Conservation (phyloP, 1,140 invertebrate species). For the Hyles vespertilio region DNA sequence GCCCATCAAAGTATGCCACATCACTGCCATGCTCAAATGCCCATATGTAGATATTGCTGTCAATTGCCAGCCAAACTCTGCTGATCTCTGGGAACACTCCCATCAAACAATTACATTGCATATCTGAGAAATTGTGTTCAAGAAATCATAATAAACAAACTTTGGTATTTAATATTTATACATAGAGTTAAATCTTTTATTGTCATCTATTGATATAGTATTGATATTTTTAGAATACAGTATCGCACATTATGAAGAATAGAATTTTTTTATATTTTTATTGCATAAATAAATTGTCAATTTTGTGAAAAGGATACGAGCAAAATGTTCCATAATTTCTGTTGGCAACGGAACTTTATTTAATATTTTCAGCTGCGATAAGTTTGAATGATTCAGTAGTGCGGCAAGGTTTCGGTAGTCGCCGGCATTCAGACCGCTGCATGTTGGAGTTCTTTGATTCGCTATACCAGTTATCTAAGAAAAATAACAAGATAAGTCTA, state of each 20-base stretch:
- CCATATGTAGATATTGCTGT: conserved; percentile 98
- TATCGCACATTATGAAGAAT: neutral
- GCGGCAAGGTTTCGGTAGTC: conserved; percentile 90
- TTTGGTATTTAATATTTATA: too few species aligned
- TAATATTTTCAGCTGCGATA: conserved; percentile 87
- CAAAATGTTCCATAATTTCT: conserved; percentile 95
- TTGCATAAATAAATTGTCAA: neutral
- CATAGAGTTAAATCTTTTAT: neutral
- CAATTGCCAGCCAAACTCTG: conserved; percentile 97
- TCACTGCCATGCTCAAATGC: conserved; percentile 93
- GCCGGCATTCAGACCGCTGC: conserved; percentile 91
- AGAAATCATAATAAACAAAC: conserved; percentile 15
- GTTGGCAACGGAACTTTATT: conserved; percentile 92
- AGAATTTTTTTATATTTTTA: neutral
- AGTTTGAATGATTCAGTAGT: conserved; percentile 79
- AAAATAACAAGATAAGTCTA: conserved; percentile 29
- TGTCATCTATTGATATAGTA: conserved; percentile 1
- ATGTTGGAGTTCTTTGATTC: conserved; percentile 80
- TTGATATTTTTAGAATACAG: neutral
- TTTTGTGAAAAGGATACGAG: conserved; percentile 85
- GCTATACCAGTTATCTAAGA: conserved; percentile 73
- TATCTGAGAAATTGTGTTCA: conserved; percentile 77
- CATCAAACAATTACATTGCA: conserved; percentile 96
- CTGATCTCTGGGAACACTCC: conserved; percentile 97
- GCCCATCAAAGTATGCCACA: conserved; percentile 94